Evolutionary conservation across 2,888 invertebrate genomes (phyloP), one percentile per base, ranked within the genome.

Genomic region (Zygaena filipendulae): DNA sequence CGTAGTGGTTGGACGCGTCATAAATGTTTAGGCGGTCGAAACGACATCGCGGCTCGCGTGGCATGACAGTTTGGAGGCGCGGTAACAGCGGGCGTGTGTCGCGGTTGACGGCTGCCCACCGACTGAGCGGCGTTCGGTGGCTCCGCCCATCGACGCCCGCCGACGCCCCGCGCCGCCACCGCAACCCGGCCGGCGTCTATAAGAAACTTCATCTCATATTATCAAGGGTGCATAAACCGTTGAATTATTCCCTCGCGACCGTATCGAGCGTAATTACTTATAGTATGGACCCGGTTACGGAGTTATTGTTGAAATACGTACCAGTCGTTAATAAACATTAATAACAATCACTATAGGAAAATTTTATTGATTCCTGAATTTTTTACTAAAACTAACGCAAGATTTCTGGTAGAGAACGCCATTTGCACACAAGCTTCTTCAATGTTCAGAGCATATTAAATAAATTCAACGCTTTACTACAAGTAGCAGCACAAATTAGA

Each of bases 201-300:
- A 69, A 66, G 68, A 69, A 77, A 79, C 72, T 74, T 72, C 66
- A 67, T 71, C 71, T 69, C 70, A 58, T 66, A 70, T 66, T 70
- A 71, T 69, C 62, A 64, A 67, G 74, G 70, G 72, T 71, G 69
- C 69, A 72, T 69, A 69, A 66, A 62, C 71, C 67, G 59, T 60
- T 57, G 60, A 68, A 70, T 72, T 68, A 69, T 64, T 63, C 67
- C 61, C 67, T 50, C 49, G 64, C 62, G 64, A 56, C 55, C 54
- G 55, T 67, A 69, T 69, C 61, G 59, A 52, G 58, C 59, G 56
- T 62, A 16, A 16, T 16, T 16, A 16, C 7, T n/a, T n/a, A n/a
- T n/a, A n/a, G n/a, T n/a, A n/a, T n/a, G n/a, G n/a, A n/a, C n/a
- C 11, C 16, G n/a, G n/a, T n/a, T n/a, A n/a, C n/a, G n/a, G n/a